Evolutionary conservation across 2,888 invertebrate species (phyloP).

Genomic region (Lapara coniferarum): DNA sequence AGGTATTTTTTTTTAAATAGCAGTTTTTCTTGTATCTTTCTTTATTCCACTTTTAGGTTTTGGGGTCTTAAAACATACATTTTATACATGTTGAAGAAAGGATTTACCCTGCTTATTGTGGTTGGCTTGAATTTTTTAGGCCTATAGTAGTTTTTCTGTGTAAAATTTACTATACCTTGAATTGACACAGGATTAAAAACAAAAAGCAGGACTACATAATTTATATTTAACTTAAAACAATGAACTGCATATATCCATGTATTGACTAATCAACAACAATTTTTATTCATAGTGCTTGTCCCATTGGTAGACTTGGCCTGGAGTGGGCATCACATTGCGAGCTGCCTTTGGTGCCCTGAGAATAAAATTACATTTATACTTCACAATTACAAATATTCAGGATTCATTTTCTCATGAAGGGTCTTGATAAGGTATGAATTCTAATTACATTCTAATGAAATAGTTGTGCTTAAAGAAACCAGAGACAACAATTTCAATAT

Average conservation of each 20-base stretch:
- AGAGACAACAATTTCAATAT: too few species aligned
- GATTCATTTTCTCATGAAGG: background rate
- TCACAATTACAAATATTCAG: background rate
- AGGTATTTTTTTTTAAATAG: too few species aligned
- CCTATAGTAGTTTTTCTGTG: too few species aligned
- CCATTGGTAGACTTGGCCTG: conserved; percentile 83
- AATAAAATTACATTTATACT: background rate
- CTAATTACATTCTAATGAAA: too few species aligned
- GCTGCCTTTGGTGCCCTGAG: conserved; percentile 63
- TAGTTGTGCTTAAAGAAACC: too few species aligned
- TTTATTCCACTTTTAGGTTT: too few species aligned
- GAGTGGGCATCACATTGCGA: conserved; percentile 74
- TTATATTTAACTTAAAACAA: conserved; percentile 25
- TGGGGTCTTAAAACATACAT: too few species aligned
- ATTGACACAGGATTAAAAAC: background rate
- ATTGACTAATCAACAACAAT: background rate
- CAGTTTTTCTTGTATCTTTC: too few species aligned
- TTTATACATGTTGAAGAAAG: too few species aligned
- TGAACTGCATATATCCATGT: background rate
- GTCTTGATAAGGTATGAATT: too few species aligned
- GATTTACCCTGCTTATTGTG: too few species aligned
- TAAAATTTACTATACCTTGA: background rate
- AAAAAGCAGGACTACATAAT: conserved; percentile 1
- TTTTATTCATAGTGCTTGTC: conserved; percentile 74
- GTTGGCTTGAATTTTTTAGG: too few species aligned